Percentiles rank a stretch among this genome's conserved stretches.
Conservation (phyloP, 2,888 invertebrate species). For the Dascillus cervinus region DNA sequence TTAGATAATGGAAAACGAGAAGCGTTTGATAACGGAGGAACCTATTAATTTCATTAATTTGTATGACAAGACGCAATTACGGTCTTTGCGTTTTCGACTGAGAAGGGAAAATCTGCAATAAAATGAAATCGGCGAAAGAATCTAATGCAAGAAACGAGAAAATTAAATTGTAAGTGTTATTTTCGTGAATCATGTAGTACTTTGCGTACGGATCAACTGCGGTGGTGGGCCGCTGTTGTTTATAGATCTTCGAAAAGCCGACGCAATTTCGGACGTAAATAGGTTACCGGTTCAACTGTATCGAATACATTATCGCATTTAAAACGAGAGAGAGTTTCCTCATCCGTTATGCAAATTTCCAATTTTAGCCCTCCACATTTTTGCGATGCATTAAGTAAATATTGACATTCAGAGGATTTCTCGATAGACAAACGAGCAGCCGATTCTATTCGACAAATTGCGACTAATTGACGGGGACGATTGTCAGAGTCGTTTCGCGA, state of each 20-base stretch:
- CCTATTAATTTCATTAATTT: too few species aligned
- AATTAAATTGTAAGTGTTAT: conserved; percentile 16
- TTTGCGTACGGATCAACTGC: conserved; percentile 21
- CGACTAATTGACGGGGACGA: conserved; percentile 20
- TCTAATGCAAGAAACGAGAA: conserved; percentile 8
- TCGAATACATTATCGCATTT: conserved; percentile 6
- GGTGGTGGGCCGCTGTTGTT: conserved; percentile 6
- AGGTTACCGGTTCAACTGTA: conserved; percentile 6
- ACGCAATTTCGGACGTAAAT: conserved; percentile 10
- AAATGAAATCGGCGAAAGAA: conserved; percentile 10
- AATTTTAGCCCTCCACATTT: neutral
- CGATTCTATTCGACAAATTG: conserved; percentile 18
- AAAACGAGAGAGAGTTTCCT: conserved; percentile 1
- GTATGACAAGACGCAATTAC: too few species aligned
- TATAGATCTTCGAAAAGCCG: conserved; percentile 8
- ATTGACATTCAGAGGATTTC: conserved; percentile 1
- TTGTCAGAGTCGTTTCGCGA: conserved; percentile 14
- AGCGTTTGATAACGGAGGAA: too few species aligned
- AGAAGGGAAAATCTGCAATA: too few species aligned
- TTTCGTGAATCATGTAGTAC: conserved; percentile 20
- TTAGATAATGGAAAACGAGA: too few species aligned
- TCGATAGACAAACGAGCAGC: conserved; percentile 9
- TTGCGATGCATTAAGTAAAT: neutral
- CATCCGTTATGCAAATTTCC: neutral
- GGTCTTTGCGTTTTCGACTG: too few species aligned